Percentiles rank a stretch among this genome's conserved stretches.
These are phyloP conservation scores for Parnassius orleans DNA, from an alignment of 2,888 invertebrate genomes.

Conservation along the genomic window DNA sequence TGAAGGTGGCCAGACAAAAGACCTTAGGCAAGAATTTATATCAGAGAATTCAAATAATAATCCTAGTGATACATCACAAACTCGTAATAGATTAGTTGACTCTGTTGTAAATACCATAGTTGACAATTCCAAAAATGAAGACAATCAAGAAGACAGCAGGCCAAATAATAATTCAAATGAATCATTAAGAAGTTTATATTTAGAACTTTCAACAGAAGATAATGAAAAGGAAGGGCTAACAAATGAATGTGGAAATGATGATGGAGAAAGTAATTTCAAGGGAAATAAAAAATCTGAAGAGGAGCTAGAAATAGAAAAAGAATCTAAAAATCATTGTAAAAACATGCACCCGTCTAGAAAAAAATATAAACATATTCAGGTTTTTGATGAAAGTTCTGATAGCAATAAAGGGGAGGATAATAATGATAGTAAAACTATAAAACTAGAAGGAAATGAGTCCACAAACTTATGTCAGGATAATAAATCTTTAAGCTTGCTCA, in stretches of 20 bases:
- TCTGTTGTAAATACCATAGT: neutral
- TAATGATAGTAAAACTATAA: conserved; percentile 18
- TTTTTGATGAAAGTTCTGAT: conserved; percentile 42
- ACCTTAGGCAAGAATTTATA: conserved; percentile 3
- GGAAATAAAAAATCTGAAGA: too few relatives aligned
- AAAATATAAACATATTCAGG: conserved; percentile 37
- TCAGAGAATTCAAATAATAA: neutral
- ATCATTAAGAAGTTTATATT: neutral
- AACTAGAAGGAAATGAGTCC: conserved; percentile 1
- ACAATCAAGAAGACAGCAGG: neutral
- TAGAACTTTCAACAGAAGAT: neutral
- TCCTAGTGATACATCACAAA: neutral
- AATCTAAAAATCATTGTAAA: too few relatives aligned
- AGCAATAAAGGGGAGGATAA: conserved; percentile 29
- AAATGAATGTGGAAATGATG: too few relatives aligned
- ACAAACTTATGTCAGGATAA: neutral
- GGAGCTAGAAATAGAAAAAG: too few relatives aligned
- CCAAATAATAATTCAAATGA: neutral
- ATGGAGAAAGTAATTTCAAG: too few relatives aligned
- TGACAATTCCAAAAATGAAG: neutral
- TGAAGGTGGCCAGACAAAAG: conserved; percentile 4
- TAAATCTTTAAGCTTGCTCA: neutral
- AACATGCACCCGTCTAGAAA: conserved; percentile 21
- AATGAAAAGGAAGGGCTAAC: conserved; percentile 2
- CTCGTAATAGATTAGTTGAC: neutral